phyloP scores from a whole-genome alignment of 2,113 vertebrate species.

The Mesitornis unicolor region DNA sequence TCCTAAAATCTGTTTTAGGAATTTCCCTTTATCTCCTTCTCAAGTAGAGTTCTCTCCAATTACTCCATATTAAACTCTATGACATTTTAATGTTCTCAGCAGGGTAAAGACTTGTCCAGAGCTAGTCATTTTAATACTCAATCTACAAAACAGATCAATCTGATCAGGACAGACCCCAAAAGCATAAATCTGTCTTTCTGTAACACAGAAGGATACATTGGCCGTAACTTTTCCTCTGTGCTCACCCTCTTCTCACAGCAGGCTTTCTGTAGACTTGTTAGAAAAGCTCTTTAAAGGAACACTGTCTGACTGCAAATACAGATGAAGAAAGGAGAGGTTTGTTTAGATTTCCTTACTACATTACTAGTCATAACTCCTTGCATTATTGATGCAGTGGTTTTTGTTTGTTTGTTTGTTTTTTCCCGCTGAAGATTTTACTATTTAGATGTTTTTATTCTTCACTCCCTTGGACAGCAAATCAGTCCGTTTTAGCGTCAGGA shows the following conservation, averaged over 20 bases:
- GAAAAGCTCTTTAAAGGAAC: background rate
- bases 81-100: slow-evolving; percentile 43
- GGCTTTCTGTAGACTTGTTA: background rate
- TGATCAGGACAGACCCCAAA: background rate
- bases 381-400: background rate
- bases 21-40: slow-evolving; percentile 61
- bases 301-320: background rate
- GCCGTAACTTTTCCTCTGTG: background rate
- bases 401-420: too few species aligned
- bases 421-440: background rate
- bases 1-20: slow-evolving; percentile 65
- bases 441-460: background rate
- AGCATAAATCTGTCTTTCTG: slow-evolving; percentile 4
- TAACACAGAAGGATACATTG: background rate
- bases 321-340: background rate
- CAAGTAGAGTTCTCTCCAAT: slow-evolving; percentile 21
- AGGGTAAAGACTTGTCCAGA: slow-evolving; percentile 22
- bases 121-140: background rate
- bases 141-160: slow-evolving; percentile 9
- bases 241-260: background rate
- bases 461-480: background rate
- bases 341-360: background rate
- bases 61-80: slow-evolving; percentile 46
- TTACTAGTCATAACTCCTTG: background rate
- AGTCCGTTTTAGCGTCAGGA: background rate